phyloP scores from a whole-genome alignment of 2,888 invertebrate species.

The Cryptosula pallasiana region DNA sequence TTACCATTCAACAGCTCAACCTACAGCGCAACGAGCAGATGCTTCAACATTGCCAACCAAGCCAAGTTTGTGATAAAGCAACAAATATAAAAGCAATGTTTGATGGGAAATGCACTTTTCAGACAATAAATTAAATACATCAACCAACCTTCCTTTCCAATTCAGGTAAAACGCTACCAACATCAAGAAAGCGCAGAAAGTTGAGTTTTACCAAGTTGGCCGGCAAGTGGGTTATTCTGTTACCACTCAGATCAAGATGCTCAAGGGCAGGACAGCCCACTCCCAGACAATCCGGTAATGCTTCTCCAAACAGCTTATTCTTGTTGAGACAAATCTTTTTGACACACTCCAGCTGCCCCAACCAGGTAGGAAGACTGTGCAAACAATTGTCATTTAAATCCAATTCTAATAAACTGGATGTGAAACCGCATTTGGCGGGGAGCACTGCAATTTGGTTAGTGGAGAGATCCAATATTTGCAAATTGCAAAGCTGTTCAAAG shows the following conservation, averaged over 20 bases:
- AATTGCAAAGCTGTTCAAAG: not conserved
- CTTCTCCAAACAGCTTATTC: not conserved
- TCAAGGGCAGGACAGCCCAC: not conserved
- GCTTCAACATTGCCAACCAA: not conserved
- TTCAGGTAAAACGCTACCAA: slow-evolving; percentile 42
- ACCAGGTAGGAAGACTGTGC: not conserved
- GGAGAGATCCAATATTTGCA: slow-evolving; percentile 1
- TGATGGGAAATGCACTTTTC: not conserved
- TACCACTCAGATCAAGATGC: slow-evolving; percentile 12
- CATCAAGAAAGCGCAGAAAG: slow-evolving; percentile 33
- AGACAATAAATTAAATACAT: not conserved
- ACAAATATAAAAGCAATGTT: not conserved
- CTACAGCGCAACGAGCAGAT: not conserved
- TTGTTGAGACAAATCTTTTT: not conserved
- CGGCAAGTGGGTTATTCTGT: not conserved
- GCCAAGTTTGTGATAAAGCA: not conserved
- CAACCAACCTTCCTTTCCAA: slow-evolving; percentile 35
- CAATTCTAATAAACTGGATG: not conserved
- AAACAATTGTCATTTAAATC: not conserved
- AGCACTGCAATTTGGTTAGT: not conserved
- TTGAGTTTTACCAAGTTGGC: not conserved
- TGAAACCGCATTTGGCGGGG: not conserved
- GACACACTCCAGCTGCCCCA: not conserved
- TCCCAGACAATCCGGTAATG: not conserved
- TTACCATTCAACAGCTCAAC: slow-evolving; percentile 37